A percentile compares a stretch with the other conserved stretches of the same genome.
Conservation (phyloP, 1,140 invertebrate species). For the Zaprionus vittiger region DNA sequence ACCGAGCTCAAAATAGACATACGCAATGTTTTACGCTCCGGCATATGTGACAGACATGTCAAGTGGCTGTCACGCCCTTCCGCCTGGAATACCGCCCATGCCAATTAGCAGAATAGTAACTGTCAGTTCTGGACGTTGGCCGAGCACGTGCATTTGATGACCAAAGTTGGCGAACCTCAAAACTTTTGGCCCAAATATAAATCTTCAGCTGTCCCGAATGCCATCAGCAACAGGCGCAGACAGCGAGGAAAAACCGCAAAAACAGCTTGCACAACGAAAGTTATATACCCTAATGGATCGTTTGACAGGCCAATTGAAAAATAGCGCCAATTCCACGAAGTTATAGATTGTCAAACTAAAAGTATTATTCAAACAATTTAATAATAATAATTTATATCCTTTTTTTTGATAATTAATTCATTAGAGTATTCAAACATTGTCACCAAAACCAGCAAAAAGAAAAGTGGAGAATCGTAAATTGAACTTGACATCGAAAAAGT, state of each 20-base stretch:
- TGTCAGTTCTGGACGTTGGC: constrained; percentile 56
- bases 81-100: constrained; percentile 16
- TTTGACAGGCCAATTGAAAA: not conserved
- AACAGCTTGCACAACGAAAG: not conserved
- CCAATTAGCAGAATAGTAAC: constrained; percentile 62
- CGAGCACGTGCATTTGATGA: constrained; percentile 73
- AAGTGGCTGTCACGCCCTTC: constrained; percentile 43
- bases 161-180: constrained; percentile 45
- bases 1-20: not conserved
- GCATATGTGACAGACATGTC: constrained; percentile 60
- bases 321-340: not conserved
- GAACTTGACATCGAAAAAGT: constrained; percentile 7
- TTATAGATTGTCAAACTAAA: not conserved
- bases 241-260: constrained; percentile 35
- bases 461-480: not conserved
- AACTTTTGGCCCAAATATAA: constrained; percentile 61
- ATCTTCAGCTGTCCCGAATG: constrained; percentile 58
- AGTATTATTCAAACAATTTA: not conserved
- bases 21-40: constrained; percentile 28
- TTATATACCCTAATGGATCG: not conserved
- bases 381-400: not conserved
- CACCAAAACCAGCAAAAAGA: not conserved
- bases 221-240: constrained; percentile 71
- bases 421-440: not conserved
- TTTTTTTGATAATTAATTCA: no score